Base-by-base conservation (phyloP, 2,113 vertebrate genomes). In the Eptesicus fuscus region DNA sequence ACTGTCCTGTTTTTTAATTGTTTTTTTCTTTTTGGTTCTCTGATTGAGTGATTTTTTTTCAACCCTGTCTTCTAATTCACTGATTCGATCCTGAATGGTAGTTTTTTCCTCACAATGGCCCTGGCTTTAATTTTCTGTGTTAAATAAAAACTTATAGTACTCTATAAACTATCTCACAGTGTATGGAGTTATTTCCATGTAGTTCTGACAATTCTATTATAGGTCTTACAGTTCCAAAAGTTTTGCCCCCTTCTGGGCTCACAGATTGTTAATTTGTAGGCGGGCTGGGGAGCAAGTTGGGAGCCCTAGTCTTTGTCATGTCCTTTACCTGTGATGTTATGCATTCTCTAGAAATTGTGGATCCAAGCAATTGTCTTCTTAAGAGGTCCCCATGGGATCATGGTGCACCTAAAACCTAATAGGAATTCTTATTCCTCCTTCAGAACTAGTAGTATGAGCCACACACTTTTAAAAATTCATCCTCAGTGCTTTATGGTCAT, bases 151-250 rank as follows among this genome's bases (percentile, higher is more conserved):
- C 78, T 78, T 49, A 79, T 35, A 79, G 84, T 56, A 37, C 32
- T 85, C 37, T 67, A 22, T 35, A 47, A 25, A 35, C 77, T 51
- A 94, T 67, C 86, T 90, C 32, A 79, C 44, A 51, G 4, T 56
- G 65, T 76, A n/a, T 71, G 67, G 51, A 42, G 61, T 90, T 87
- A 88, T 87, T 88, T 90, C 78, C 47, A 70, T 37, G 32, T 71
- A 25, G 59, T 88, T 76, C 71, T 85, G 86, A 83, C 28, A 93
- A 11, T 73, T 90, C 44, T 71, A 30, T 61, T 59, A 35, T 25
- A 73, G 35, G 12, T 71, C 40, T 79, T 90, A 67, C 7, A 23
- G 11, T 65, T 93, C 44, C 40, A 85, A 93, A 95, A 97, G 37
- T 88, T 94, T 56, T 90, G 16, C 32, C 59, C 63, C 61, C 53